These are phyloP conservation scores for Caenorhabditis doughertyi DNA, from an alignment of 2,888 invertebrate species.

Conservation along the genomic window DNA sequence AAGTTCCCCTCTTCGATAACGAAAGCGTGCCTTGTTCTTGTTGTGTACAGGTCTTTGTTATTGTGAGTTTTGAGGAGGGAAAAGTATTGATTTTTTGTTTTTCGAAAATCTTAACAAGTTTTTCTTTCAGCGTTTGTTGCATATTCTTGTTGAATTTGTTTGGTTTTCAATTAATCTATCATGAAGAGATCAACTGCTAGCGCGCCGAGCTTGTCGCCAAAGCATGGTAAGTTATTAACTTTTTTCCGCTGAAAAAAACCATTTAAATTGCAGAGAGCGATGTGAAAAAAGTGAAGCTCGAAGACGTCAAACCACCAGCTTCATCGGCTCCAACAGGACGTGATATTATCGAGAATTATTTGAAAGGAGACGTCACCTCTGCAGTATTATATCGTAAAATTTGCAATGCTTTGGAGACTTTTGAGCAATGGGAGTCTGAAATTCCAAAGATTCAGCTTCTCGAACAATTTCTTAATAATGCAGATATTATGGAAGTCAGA, in stretches of 20 bases:
- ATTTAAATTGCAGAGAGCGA: slow-evolving; percentile 1
- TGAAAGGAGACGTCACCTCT: slow-evolving; percentile 68
- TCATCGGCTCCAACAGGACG: slow-evolving; percentile 47
- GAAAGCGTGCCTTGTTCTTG: slow-evolving; percentile 63
- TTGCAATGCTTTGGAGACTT: slow-evolving; percentile 69
- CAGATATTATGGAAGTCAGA: slow-evolving; percentile 70
- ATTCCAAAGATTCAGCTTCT: slow-evolving; percentile 66
- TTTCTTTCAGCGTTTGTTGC: slow-evolving; percentile 46
- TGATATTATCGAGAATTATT: slow-evolving; percentile 57
- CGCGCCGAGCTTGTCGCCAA: slow-evolving; percentile 36
- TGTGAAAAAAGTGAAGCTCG: slow-evolving; percentile 39
- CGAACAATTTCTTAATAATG: slow-evolving; percentile 71
- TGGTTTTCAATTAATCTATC: slow-evolving; percentile 7
- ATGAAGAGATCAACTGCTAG: slow-evolving; percentile 53
- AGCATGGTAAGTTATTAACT: slow-evolving; percentile 14
- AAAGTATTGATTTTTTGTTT: no score
- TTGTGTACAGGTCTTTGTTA: slow-evolving; percentile 61
- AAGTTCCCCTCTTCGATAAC: slow-evolving; percentile 9
- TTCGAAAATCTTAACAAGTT: neutral
- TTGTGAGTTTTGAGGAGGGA: slow-evolving; percentile 40
- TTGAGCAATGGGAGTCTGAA: slow-evolving; percentile 69
- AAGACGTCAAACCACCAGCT: slow-evolving; percentile 14
- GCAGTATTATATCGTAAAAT: slow-evolving; percentile 70
- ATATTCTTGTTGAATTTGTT: slow-evolving; percentile 37
- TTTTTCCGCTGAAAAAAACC: neutral